Percentiles rank a stretch among this genome's conserved stretches.
These are phyloP conservation scores for Meganola albula DNA, from an alignment of 2,888 invertebrate species.

Conservation along the genomic window DNA sequence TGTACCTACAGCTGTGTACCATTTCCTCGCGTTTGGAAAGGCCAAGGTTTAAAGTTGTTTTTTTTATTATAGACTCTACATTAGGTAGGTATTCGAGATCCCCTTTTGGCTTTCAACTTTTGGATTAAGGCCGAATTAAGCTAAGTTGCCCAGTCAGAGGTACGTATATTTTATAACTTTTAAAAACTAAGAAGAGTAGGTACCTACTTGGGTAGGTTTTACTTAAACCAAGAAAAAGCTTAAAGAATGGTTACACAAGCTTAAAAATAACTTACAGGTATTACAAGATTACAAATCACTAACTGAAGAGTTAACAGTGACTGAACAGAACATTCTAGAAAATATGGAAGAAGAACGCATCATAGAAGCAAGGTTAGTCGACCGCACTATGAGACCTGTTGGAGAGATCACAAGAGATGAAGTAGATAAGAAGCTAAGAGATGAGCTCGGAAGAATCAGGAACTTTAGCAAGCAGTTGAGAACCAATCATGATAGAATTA, in stretches of 20 bases:
- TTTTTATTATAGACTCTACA: too few relatives aligned
- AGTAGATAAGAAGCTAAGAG: conserved; percentile 78
- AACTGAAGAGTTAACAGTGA: conserved; percentile 80
- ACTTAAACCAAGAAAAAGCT: background rate
- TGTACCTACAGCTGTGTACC: too few relatives aligned
- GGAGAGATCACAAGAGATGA: conserved; percentile 82
- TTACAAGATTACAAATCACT: conserved; percentile 83
- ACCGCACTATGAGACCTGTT: conserved; percentile 80
- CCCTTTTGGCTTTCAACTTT: too few relatives aligned
- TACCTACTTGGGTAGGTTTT: background rate
- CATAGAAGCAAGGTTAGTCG: conserved; percentile 84
- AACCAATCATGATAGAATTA: conserved; percentile 78
- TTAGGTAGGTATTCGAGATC: too few relatives aligned
- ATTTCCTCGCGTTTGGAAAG: too few relatives aligned
- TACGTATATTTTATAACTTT: background rate
- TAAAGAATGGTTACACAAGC: too few relatives aligned
- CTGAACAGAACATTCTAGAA: conserved; percentile 82
- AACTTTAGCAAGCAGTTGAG: conserved; percentile 76
- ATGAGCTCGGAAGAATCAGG: conserved; percentile 79
- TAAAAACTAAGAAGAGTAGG: background rate
- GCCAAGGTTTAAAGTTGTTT: too few relatives aligned
- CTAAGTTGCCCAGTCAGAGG: too few relatives aligned
- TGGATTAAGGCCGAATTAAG: too few relatives aligned
- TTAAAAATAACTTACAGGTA: conserved; percentile 52
- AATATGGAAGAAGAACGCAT: conserved; percentile 83